phyloP scores from a whole-genome alignment of 2,797 vertebrate species.

The Pangasius macronema region DNA sequence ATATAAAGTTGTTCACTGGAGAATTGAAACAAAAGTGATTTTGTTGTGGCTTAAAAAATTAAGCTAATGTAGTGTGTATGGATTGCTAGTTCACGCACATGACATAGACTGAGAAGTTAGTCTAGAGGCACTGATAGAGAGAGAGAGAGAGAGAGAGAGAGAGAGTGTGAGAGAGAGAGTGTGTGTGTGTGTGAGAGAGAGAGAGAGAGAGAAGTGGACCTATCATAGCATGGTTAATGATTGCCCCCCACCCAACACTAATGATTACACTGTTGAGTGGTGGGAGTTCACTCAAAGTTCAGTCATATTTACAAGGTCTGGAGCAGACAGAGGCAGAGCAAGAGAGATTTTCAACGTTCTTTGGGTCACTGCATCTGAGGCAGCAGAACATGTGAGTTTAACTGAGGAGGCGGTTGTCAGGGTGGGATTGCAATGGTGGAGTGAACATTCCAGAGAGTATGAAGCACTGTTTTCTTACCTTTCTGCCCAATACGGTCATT shows the following conservation, averaged over 20 bases:
- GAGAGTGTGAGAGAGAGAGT: neutral
- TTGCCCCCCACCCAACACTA: slow-evolving; percentile 50
- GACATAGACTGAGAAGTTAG: slow-evolving; percentile 29
- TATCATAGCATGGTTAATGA: slow-evolving; percentile 57
- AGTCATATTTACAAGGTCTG: slow-evolving; percentile 37
- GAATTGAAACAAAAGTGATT: neutral
- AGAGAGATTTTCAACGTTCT: slow-evolving; percentile 32
- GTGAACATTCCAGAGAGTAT: slow-evolving; percentile 29
- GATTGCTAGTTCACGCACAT: neutral
- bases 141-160: neutral
- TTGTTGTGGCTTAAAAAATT: neutral
- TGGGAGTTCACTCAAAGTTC: slow-evolving; percentile 51
- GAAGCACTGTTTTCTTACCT: slow-evolving; percentile 27
- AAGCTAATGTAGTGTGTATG: neutral
- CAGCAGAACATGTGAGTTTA: slow-evolving; percentile 22
- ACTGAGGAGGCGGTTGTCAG: neutral
- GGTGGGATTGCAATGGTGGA: slow-evolving; percentile 18
- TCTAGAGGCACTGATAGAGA: neutral
- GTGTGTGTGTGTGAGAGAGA: too few species aligned
- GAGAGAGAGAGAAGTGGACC: slow-evolving; percentile 35
- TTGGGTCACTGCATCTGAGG: slow-evolving; percentile 43
- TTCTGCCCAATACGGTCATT: neutral
- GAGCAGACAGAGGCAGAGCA: slow-evolving; percentile 14
- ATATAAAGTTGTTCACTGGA: neutral
- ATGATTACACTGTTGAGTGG: slow-evolving; percentile 54